These are phyloP conservation scores for Philereme vetulata DNA, from an alignment of 2,888 invertebrate genomes.

Conservation along the genomic window DNA sequence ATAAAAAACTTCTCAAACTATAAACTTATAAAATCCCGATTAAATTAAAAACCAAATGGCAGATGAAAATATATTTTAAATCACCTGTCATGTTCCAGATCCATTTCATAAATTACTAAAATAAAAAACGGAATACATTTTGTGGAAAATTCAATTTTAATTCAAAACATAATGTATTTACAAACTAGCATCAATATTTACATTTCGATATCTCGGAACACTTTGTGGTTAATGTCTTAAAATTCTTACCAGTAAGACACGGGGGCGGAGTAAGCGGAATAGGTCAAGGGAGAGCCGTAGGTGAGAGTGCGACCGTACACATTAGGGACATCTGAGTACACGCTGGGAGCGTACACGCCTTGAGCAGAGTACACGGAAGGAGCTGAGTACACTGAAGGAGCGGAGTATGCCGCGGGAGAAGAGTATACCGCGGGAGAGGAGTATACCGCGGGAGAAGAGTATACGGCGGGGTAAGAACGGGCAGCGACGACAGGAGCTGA, in stretches of 20 bases:
- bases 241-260: slow-evolving; percentile 63
- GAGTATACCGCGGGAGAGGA: slow-evolving; percentile 27
- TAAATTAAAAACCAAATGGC: too few relatives aligned
- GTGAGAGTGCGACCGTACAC: slow-evolving; percentile 33
- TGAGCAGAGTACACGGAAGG: slow-evolving; percentile 40
- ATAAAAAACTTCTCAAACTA: too few relatives aligned
- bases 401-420: slow-evolving; percentile 36
- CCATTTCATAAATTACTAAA: too few relatives aligned
- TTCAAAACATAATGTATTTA: slow-evolving; percentile 50
- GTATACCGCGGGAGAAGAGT: slow-evolving; percentile 34
- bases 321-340: slow-evolving; percentile 36
- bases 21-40: too few relatives aligned
- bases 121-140: background rate
- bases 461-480: slow-evolving; percentile 40
- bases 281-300: slow-evolving; percentile 48
- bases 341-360: slow-evolving; percentile 36
- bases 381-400: slow-evolving; percentile 30
- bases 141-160: slow-evolving; percentile 40
- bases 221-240: slow-evolving; percentile 48
- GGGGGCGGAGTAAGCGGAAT: slow-evolving; percentile 66
- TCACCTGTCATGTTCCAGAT: too few relatives aligned
- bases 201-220: slow-evolving; percentile 54
- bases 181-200: slow-evolving; percentile 59
- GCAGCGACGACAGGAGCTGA: slow-evolving; percentile 39
- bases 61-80: too few relatives aligned